Evolutionary conservation across 2,888 invertebrate species (phyloP).

Genomic region (Noctua pronuba): DNA sequence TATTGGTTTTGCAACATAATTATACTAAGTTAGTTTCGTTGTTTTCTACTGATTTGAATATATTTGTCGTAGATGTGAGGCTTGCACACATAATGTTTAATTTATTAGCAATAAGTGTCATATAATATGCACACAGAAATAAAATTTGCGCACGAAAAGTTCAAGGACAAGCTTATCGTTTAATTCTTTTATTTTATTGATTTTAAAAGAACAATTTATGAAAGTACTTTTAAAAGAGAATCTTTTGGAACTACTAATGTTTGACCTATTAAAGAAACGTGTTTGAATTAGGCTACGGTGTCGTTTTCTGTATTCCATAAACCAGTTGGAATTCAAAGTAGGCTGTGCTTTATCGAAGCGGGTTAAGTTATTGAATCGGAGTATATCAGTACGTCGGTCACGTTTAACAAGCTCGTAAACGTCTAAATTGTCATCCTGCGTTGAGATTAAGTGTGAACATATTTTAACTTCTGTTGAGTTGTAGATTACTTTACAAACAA

Average conservation of each 20-base stretch:
- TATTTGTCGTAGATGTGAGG: conserved; percentile 16
- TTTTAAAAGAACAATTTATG: neutral
- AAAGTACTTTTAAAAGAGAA: conserved; percentile 15
- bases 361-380: conserved; percentile 40
- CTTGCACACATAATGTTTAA: conserved; percentile 40
- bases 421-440: conserved; percentile 56
- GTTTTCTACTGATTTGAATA: conserved; percentile 25
- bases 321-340: conserved; percentile 47
- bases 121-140: conserved; percentile 39
- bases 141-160: conserved; percentile 33
- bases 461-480: conserved; percentile 46
- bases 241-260: conserved; percentile 6
- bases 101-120: conserved; percentile 55
- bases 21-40: conserved; percentile 23
- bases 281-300: conserved; percentile 17
- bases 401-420: conserved; percentile 57
- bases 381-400: conserved; percentile 57
- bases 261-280: conserved; percentile 29
- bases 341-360: conserved; percentile 23
- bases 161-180: conserved; percentile 46
- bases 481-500: conserved; percentile 19
- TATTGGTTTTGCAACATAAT: conserved; percentile 21
- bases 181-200: conserved; percentile 17
- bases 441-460: conserved; percentile 50
- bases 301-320: conserved; percentile 38